Base-by-base conservation (phyloP, 2,797 vertebrate genomes). In the Bovichtus variegatus region DNA sequence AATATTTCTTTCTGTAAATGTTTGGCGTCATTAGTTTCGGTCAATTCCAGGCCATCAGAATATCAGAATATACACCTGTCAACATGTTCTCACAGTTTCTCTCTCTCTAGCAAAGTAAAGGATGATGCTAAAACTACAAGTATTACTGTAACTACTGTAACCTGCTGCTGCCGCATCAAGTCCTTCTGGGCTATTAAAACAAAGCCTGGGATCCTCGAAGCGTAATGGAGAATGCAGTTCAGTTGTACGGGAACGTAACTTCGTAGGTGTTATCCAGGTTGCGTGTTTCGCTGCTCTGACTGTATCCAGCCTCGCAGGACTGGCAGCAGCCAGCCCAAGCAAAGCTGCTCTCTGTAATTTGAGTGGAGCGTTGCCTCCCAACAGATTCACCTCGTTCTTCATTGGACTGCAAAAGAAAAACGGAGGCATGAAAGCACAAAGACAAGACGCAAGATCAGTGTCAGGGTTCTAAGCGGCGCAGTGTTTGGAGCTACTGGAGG, bases 291-390 rank as follows among this genome's bases (percentile, higher is more conserved):
- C 70, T 79, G 65, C 43, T 66, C 29, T 69, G 15, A 21, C 73
- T 61, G 64, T 25, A 51, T 70, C 46, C 64, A 73, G 58, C 74
- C 71, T 51, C 38, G 41, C 25, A 58, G 23, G 27, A 60, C 49
- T 82, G 81, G 80, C 73, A 87, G 69, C 66, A 62, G 72, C 53
- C 53, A 76, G 67, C 76, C 64, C 80, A 62, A 77, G 65, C 64
- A 29, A 64, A 44, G 55, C 40, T 8, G 64, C 81, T 67, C 55
- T 81, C 68, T 71, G 63, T 80, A 80, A 83, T 76, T 73, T 78
- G 54, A 76, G 80, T 19, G 46, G 34, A 72, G 66, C 59, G n/a
- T 29, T 72, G 16, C 82, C 68, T 88, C 80, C 80, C 62, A 78
- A 29, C 71, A 74, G 76, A 59, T 41, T 67, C 71, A 71, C 76